Evolutionary conservation across 2,797 vertebrate species (phyloP).

Genomic region (Paramormyrops hopkinsi): DNA sequence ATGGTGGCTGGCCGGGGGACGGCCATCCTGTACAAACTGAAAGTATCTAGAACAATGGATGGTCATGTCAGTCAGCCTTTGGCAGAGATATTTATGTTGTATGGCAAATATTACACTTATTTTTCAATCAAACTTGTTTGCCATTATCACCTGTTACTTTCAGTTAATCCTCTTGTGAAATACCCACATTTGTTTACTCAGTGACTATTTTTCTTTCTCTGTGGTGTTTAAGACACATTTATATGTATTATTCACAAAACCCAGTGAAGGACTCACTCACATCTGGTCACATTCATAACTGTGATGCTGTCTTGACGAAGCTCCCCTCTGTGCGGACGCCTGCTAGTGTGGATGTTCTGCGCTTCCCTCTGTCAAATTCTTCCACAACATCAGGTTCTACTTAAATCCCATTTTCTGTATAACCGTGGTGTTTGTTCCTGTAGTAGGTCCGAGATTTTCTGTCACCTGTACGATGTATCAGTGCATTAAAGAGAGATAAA

Average conservation of each 20-base stretch:
- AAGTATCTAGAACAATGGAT: background rate
- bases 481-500: background rate
- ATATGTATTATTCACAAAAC: background rate
- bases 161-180: background rate
- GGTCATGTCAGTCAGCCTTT: background rate
- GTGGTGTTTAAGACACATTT: background rate
- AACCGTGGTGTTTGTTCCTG: background rate
- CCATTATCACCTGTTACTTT: background rate
- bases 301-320: background rate
- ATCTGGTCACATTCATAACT: background rate
- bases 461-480: background rate
- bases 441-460: background rate
- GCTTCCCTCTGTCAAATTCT: background rate
- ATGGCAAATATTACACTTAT: background rate
- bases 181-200: background rate
- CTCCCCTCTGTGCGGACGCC: too few species aligned
- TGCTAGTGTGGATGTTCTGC: background rate
- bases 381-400: background rate
- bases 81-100: background rate
- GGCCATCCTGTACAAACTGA: background rate
- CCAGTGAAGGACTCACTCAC: background rate
- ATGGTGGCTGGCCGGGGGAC: background rate
- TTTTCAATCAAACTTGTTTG: background rate
- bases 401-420: background rate
- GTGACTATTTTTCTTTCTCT: background rate